These are phyloP conservation scores for Crocallis elinguaria DNA, from an alignment of 2,888 invertebrate species.

Conservation along the genomic window DNA sequence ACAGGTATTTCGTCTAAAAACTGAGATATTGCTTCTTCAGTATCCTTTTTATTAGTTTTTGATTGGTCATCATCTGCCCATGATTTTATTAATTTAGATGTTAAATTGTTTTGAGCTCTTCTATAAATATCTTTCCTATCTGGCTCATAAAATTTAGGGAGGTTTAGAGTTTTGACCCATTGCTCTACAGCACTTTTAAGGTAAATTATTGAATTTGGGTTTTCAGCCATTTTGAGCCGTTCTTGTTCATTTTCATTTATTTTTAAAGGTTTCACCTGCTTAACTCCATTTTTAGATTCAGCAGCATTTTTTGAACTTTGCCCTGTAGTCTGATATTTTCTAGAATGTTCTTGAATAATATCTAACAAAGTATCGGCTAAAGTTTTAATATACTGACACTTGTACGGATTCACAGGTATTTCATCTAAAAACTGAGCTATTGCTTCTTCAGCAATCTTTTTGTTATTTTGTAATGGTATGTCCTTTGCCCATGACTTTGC, in stretches of 20 bases:
- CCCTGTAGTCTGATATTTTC: no score
- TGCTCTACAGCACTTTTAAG: slow-evolving; percentile 26
- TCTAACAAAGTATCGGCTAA: slow-evolving; percentile 16
- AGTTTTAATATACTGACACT: slow-evolving; percentile 3
- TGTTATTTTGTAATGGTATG: not conserved
- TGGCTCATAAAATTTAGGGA: slow-evolving; percentile 6
- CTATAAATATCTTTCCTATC: slow-evolving; percentile 3
- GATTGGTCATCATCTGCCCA: not conserved
- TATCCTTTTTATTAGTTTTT: slow-evolving; percentile 3
- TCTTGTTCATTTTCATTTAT: slow-evolving; percentile 17
- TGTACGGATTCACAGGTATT: slow-evolving; percentile 6
- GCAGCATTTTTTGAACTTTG: slow-evolving; percentile 10
- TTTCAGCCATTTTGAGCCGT: slow-evolving; percentile 24
- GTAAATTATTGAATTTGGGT: no score
- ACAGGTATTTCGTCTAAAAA: slow-evolving; percentile 16
- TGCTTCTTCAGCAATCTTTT: slow-evolving; percentile 5
- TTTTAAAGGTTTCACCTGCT: slow-evolving; percentile 14
- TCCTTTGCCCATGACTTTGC: not conserved
- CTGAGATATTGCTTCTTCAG: slow-evolving; percentile 4
- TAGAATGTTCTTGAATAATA: slow-evolving; percentile 1
- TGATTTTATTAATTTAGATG: not conserved
- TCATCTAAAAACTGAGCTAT: slow-evolving; percentile 12
- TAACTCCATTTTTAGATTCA: slow-evolving; percentile 16
- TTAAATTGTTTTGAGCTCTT: slow-evolving; percentile 12
- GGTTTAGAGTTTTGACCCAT: slow-evolving; percentile 25